Evolutionary conservation across 2,113 vertebrate species (phyloP).

Genomic region (Passer domesticus): DNA sequence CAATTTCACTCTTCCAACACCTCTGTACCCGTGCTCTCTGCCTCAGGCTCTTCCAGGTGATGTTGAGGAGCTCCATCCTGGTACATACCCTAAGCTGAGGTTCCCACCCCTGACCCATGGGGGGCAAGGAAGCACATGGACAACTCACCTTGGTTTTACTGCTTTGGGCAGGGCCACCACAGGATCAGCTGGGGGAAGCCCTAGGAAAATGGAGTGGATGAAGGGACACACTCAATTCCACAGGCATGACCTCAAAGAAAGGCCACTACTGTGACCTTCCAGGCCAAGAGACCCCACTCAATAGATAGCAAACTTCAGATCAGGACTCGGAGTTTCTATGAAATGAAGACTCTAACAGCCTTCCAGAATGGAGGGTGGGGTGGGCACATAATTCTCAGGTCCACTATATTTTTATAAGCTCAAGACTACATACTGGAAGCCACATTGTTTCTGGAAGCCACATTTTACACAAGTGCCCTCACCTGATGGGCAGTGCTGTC

Average conservation of each 20-base stretch:
- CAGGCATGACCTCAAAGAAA: not conserved
- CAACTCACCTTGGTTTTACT: fast-evolving
- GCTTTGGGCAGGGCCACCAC: not conserved
- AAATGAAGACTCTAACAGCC: not conserved
- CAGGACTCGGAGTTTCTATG: not conserved
- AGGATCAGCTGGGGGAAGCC: not conserved
- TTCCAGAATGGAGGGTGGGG: not conserved
- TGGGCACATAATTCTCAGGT: not conserved
- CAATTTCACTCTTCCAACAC: not conserved
- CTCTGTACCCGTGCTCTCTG: not conserved
- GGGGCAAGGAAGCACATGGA: fast-evolving
- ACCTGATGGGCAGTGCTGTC: fast-evolving
- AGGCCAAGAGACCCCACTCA: not conserved
- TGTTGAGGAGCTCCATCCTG: not conserved
- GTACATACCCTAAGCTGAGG: not conserved
- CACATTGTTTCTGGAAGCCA: not conserved
- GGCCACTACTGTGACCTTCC: not conserved
- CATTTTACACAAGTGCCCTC: not conserved
- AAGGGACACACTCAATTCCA: not conserved
- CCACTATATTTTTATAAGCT: not conserved
- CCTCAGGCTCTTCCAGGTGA: not conserved
- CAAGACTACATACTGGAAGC: not conserved
- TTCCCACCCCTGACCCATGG: not conserved
- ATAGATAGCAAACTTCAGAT: not conserved
- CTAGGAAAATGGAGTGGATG: not conserved